Evolutionary conservation across 2,797 vertebrate species (phyloP), one percentile per base, ranked within the genome.

Genomic region (Darevskia mixta): DNA sequence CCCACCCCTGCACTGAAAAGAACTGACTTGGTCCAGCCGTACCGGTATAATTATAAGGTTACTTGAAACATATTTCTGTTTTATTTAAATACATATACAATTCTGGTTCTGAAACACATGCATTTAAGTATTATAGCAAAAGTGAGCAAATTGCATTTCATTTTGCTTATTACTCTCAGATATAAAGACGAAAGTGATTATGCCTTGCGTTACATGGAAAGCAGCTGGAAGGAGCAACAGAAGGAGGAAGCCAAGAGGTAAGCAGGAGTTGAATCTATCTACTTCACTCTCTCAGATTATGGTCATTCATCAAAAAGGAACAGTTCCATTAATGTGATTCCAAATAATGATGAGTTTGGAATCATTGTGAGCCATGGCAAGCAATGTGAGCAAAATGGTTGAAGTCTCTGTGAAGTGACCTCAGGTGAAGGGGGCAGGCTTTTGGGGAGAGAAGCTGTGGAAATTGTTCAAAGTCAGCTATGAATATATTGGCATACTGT

Each of bases 111-210:
- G 64, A 83, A 69, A 77, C 13, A 77, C 13, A 15, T 83, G 41
- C 25, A 55, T 67, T 87, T 83, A 71, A 20, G 20, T 79, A 61
- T 41, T 77, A 20, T 69, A 71, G 45, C 27, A 41, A 29, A 1
- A 41, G 13, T 79, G 66, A 85, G 29, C n/a, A n/a, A 66, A n/a
- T 38, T 18, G n/a, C 64, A 61, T 83, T 79, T 79, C 43, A 73
- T n/a, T 81, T 76, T 58, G 41, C 17, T 23, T 23, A 23, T 89
- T 91, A 1, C 85, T 93, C 95, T 92, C 95, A 99, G 99, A 91
- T 99, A 99, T 96, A 99, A 96, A 96, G 98, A 99, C 85, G 99
- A 99, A 95, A 99, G 99, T 88, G 99, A 99, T 94, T 99, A 99
- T 97, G 99, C 99, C 95, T 97, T 99, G 94, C 98, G 97, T 94